Conservation (phyloP, 64 coral and sea anemone species). For the Platygyra sinensis region DNA sequence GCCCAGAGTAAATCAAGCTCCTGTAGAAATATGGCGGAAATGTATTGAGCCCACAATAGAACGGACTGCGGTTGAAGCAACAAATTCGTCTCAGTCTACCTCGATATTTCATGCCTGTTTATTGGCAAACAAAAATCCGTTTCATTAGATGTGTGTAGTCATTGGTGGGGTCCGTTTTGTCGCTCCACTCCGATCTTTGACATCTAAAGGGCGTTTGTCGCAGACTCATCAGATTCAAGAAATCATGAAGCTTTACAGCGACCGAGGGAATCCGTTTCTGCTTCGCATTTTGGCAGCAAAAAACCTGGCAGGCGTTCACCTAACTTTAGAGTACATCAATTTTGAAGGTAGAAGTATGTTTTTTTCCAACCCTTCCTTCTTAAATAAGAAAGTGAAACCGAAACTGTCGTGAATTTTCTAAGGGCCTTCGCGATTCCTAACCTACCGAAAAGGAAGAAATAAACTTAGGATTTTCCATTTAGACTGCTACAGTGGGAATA, state of each 20-base stretch:
- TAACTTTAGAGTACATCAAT: slow-evolving; percentile 70
- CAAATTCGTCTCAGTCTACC: background rate
- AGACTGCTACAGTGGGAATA: too few species aligned
- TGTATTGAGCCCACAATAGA: background rate
- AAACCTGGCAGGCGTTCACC: slow-evolving; percentile 55
- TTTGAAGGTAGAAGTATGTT: slow-evolving; percentile 59
- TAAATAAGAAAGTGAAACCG: background rate
- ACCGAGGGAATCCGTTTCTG: slow-evolving; percentile 87
- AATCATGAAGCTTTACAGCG: slow-evolving; percentile 94
- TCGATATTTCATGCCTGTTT: background rate
- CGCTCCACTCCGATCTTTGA: slow-evolving; percentile 6
- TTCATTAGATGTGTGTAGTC: slow-evolving; percentile 47
- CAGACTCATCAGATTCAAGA: slow-evolving; percentile 3
- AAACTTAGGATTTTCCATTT: too few species aligned
- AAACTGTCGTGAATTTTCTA: background rate
- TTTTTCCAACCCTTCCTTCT: background rate
- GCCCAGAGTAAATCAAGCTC: background rate
- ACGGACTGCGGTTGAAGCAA: background rate
- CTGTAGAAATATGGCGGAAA: background rate
- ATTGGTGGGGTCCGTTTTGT: slow-evolving; percentile 8
- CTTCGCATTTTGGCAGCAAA: slow-evolving; percentile 91
- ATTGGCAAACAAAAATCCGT: background rate
- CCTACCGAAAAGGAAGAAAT: too few species aligned
- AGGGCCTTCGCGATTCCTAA: too few species aligned
- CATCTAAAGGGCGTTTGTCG: background rate